Conservation (phyloP, 2,797 vertebrate species). For the Mus spretus region DNA sequence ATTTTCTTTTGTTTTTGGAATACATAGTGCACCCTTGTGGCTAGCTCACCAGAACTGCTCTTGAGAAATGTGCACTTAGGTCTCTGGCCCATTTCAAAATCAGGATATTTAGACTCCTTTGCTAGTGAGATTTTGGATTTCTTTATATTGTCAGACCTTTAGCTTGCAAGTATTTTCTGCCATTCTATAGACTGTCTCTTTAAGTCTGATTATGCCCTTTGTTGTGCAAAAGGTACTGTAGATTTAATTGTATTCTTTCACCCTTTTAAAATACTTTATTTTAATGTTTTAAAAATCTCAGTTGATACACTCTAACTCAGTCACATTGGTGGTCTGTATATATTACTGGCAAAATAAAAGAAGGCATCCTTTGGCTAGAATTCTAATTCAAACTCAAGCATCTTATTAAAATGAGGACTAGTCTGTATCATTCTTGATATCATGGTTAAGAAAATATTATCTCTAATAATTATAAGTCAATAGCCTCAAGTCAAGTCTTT, state of each 20-base stretch:
- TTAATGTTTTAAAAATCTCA: neutral
- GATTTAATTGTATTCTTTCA: constrained; percentile 5
- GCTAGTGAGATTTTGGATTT: neutral
- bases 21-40: neutral
- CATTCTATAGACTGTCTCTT: neutral
- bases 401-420: constrained; percentile 14
- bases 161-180: neutral
- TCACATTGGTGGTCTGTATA: neutral
- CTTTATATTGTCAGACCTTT: neutral
- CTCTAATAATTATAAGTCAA: constrained; percentile 1
- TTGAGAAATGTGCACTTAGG: neutral
- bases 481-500: neutral
- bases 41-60: neutral
- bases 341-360: neutral
- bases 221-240: neutral
- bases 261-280: neutral
- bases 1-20: neutral
- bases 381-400: neutral
- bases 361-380: neutral
- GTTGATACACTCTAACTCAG: neutral
- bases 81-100: neutral
- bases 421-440: neutral
- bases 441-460: neutral
- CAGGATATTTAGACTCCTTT: neutral
- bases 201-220: neutral